Percentiles rank a stretch among this genome's conserved stretches.
Conservation (phyloP, 1,140 invertebrate species). For the Drosophila lacteicornis region DNA sequence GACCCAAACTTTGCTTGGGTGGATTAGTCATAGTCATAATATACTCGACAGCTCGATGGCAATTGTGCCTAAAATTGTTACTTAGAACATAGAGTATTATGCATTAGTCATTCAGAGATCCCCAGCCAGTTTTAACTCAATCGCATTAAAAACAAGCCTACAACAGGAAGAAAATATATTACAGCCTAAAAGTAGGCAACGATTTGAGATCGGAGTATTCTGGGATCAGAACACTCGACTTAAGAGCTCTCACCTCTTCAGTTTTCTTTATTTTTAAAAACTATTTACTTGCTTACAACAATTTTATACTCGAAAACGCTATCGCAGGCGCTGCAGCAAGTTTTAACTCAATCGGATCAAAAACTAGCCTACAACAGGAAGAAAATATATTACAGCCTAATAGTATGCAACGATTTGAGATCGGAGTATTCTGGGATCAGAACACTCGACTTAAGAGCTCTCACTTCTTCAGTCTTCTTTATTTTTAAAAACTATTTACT, state of each 20-base stretch:
- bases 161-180: too few relatives aligned
- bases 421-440: neutral
- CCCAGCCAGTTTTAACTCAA: too few relatives aligned
- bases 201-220: neutral
- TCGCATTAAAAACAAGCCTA: too few relatives aligned
- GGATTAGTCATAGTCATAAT: conserved; percentile 43
- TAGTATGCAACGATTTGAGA: neutral
- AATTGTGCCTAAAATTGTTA: neutral
- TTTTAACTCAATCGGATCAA: too few relatives aligned
- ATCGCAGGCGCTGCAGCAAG: too few relatives aligned
- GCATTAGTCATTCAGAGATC: neutral
- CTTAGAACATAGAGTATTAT: neutral
- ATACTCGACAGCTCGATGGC: too few relatives aligned
- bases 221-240: neutral
- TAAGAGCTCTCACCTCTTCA: neutral
- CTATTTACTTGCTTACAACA: too few relatives aligned
- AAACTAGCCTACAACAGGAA: too few relatives aligned
- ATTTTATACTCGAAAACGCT: too few relatives aligned
- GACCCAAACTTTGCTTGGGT: conserved; percentile 80
- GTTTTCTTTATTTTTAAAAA: too few relatives aligned
- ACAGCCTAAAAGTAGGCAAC: neutral
- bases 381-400: neutral
- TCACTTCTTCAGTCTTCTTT: too few relatives aligned
- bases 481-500: too few relatives aligned
- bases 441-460: neutral